Conservation (phyloP, 2,888 invertebrate genomes). For the Conistra vaccinii region DNA sequence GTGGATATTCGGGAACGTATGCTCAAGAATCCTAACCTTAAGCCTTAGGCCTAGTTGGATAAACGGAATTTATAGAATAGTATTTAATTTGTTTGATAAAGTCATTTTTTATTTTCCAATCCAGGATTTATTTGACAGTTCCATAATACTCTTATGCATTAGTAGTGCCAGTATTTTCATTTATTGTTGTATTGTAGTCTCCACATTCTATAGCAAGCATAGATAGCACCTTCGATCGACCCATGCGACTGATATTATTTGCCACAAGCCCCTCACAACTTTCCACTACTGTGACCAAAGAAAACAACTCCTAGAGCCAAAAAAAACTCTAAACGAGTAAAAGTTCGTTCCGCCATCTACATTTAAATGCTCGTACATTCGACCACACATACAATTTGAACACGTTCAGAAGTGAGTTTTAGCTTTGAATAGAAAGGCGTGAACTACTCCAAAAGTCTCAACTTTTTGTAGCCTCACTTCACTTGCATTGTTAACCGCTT, state of each 20-base stretch:
- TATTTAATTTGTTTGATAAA: too few species aligned
- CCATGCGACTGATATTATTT: too few species aligned
- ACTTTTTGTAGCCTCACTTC: slow-evolving; percentile 45
- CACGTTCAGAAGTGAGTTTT: slow-evolving; percentile 38
- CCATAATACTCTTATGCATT: too few species aligned
- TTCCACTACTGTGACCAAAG: background rate
- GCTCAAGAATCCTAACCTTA: too few species aligned
- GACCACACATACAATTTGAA: slow-evolving; percentile 50
- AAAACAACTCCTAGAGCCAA: background rate
- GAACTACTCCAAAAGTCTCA: slow-evolving; percentile 39
- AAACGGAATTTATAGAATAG: too few species aligned
- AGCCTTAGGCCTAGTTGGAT: too few species aligned
- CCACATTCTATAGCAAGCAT: too few species aligned
- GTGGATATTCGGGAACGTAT: too few species aligned
- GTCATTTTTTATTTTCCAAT: too few species aligned
- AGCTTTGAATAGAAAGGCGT: slow-evolving; percentile 52
- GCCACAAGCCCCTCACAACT: background rate
- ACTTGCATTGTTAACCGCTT: slow-evolving; percentile 40
- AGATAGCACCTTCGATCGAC: background rate
- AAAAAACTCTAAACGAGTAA: slow-evolving; percentile 15
- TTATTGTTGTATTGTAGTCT: too few species aligned
- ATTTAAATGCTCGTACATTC: slow-evolving; percentile 28
- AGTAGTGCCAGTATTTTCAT: too few species aligned
- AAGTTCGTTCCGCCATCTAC: slow-evolving; percentile 9
- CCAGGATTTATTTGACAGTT: too few species aligned